Evolutionary conservation across 2,113 vertebrate species (phyloP), one percentile per base, ranked within the genome.

Genomic region (Calyptomena viridis): DNA sequence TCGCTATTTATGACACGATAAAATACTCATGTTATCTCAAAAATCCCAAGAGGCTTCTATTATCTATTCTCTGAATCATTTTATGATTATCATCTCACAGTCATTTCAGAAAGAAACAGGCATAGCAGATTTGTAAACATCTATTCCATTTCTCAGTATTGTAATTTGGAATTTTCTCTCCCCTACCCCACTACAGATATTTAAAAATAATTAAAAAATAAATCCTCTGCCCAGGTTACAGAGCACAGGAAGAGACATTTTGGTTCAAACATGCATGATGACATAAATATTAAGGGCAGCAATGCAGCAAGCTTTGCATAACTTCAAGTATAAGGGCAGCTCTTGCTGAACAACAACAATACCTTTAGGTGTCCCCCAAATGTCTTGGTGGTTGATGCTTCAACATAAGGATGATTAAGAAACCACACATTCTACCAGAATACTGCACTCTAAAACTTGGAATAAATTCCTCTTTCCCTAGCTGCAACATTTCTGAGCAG

Each of bases 381-480:
- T 75, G 82, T 77, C 93, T 81, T 75, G 76, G 85, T 77, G 79
- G 87, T 92, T 93, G 66, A 95, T 90, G 86, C 68, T 63, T 76
- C 85, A 95, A 93, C 91, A 84, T 69, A 93, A 89, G 83, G 82
- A 94, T 97, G 90, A 96, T 87, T 97, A 96, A 90, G 93, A 92
- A 96, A 93, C 88, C 95, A 78, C 28, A 93, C 42, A 88, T 64
- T 28, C 73, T 84, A 89, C 92, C 95, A 94, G 94, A 95, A 95
- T 75, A 92, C 91, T 14, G 86, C 77, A 73, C 69, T 94, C 91
- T 93, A 87, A 79, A 92, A 86, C 39, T 52, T 24, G 59, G 94
- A 97, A 97, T 97, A 96, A 97, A 97, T 97, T 96, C 93, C 84
- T 67, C 56, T 56, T 94, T 92, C 83, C 37, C 93, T 82, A 95